Evolutionary conservation across 2,888 invertebrate species (phyloP).

Genomic region (Agonopterix arenella): DNA sequence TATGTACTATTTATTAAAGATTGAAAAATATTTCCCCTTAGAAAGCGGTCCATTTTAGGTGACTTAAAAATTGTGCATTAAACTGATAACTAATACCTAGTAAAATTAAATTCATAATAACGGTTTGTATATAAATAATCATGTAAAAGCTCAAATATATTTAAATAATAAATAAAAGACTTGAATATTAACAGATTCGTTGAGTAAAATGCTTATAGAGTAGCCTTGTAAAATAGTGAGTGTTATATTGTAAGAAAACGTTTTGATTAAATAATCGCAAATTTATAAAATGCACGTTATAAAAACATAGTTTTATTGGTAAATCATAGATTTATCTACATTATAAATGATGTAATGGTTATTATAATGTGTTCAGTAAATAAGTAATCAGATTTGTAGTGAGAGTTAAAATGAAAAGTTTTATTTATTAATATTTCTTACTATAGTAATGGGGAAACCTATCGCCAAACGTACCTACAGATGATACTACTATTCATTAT

Average conservation of each 20-base stretch:
- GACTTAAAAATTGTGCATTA: constrained; percentile 73
- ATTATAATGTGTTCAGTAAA: constrained; percentile 65
- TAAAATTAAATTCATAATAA: constrained; percentile 42
- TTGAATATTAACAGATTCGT: constrained; percentile 58
- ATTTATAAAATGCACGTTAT: constrained; percentile 48
- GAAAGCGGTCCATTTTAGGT: constrained; percentile 75
- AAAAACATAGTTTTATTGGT: constrained; percentile 27
- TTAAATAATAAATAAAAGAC: constrained; percentile 62
- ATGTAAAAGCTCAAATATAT: constrained; percentile 70
- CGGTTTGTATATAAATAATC: constrained; percentile 60
- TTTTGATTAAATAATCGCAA: constrained; percentile 30
- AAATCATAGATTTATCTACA: constrained; percentile 43
- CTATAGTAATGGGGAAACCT: too few species aligned
- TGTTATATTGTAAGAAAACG: constrained; percentile 25
- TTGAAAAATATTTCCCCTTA: constrained; percentile 36
- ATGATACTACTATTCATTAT: constrained; percentile 9
- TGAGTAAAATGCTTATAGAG: constrained; percentile 58
- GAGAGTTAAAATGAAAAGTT: constrained; percentile 1
- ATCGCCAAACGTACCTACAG: too few species aligned
- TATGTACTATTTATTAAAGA: constrained; percentile 12
- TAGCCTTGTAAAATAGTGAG: constrained; percentile 52
- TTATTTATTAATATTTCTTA: too few species aligned
- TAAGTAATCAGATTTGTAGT: constrained; percentile 15
- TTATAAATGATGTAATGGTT: constrained; percentile 29
- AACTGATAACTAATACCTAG: constrained; percentile 50